Percentiles rank a stretch among this genome's conserved stretches.
Conservation (phyloP, 2,888 invertebrate genomes). For the Clivina fossor region DNA sequence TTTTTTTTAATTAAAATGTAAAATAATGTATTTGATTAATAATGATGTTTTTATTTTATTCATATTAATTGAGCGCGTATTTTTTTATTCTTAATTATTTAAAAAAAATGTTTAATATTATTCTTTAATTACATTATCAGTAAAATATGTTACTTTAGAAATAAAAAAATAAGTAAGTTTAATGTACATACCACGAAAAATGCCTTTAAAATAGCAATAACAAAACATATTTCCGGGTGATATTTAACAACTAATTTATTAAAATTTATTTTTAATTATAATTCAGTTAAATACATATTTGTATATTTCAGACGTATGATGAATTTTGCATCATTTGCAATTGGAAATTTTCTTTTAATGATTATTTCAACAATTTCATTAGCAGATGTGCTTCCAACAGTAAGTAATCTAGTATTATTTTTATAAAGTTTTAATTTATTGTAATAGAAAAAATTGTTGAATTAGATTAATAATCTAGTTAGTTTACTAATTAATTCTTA, state of each 20-base stretch:
- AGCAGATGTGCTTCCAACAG: constrained; percentile 51
- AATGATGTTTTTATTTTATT: no score
- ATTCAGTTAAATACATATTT: constrained; percentile 3
- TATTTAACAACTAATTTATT: no score
- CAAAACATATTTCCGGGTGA: no score
- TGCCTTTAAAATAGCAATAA: no score
- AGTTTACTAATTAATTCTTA: constrained; percentile 5
- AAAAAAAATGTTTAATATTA: no score
- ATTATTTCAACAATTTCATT: constrained; percentile 50
- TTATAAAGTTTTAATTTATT: not conserved
- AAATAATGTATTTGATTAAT: no score
- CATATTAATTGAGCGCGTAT: no score
- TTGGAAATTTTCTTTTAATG: constrained; percentile 49
- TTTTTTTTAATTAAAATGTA: no score
- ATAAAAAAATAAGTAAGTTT: not conserved
- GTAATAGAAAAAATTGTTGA: constrained; percentile 1
- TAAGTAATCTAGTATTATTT: constrained; percentile 43
- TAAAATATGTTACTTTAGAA: not conserved
- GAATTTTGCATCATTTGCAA: constrained; percentile 49
- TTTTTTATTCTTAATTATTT: no score
- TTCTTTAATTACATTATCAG: not conserved
- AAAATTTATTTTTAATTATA: no score
- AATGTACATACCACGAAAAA: no score
- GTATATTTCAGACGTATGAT: constrained; percentile 47
- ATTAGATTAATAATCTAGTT: not conserved